phyloP scores from a whole-genome alignment of 1,140 invertebrate species.

The Anoplophora glabripennis region DNA sequence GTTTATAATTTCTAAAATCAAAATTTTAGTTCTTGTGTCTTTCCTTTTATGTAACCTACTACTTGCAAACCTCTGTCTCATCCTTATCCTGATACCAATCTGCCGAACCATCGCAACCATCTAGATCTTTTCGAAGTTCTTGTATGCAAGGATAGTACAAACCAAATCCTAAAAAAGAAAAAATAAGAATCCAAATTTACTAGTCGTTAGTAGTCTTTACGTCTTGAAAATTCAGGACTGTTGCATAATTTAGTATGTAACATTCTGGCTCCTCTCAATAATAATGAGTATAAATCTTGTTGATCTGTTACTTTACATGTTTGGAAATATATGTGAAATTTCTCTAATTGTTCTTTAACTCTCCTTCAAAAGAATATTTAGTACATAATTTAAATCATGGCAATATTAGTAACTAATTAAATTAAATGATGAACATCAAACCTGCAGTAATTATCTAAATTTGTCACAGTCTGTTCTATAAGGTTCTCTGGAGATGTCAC shows the following conservation, averaged over 20 bases:
- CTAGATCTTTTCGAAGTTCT: constrained; percentile 40
- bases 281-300: background rate
- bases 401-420: background rate
- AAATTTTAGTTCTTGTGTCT: constrained; percentile 13
- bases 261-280: background rate
- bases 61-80: constrained; percentile 36
- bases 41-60: background rate
- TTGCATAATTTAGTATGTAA: background rate
- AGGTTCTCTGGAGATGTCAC: background rate
- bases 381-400: background rate
- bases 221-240: background rate
- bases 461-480: background rate
- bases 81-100: constrained; percentile 45
- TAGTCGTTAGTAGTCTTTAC: background rate
- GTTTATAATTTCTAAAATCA: constrained; percentile 40
- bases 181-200: too few relatives aligned
- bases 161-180: constrained; percentile 22
- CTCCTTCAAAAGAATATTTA: background rate
- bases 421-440: background rate
- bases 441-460: background rate
- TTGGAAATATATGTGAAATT: background rate
- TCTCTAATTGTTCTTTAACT: background rate
- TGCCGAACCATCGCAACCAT: constrained; percentile 41
- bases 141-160: constrained; percentile 35
- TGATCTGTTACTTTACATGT: background rate